Evolutionary conservation across 1,140 invertebrate genomes (phyloP), one percentile per base, ranked within the genome.

Genomic region (Saccostrea echinata): DNA sequence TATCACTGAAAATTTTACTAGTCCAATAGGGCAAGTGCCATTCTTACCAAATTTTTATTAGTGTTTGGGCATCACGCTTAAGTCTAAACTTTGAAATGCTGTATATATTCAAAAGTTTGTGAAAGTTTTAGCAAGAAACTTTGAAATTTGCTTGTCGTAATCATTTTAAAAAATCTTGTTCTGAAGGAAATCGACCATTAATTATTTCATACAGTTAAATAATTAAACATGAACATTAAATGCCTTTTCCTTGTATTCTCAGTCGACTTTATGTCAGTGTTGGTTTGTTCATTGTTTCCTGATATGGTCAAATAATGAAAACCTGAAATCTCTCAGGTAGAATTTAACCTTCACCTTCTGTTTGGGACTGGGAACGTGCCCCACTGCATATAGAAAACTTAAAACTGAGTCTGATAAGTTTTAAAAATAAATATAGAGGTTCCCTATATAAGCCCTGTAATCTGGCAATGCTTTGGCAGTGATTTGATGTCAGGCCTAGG

Each of bases 241-340:
- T 30, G 68, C 11, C 24, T 3, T 16, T 76, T 76, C 27, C 68
- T 76, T 27, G 16, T 76, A 16, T 3, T 12, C 27, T 33, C 24
- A 33, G 68, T 76, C 68, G 33, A 24, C 3, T 16, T 76, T 76
- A 76, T 76, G 68, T 76, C 11, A 33, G 13, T 76, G 24, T 76
- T 2, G 13, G 27, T 11, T 33, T 76, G 68, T 76, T 33, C 27
- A 33, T 76, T 2, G 68, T 12, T 76, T 76, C 68, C 68, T 76
- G 68, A 12, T 76, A 12, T 30, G 30, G 24, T 30, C 30, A 30
- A 27, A 16, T 33, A 18, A 33, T 30, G 68, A 24, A 30, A 16
- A 76, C 68, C 68, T 76, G 68, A 76, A 33, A 33, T 18, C 68
- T 35, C 11, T 12, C 68, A 76, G 68, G 68, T 76, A 76, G 30